Evolutionary conservation across 2,113 vertebrate species (phyloP), one percentile per base, ranked within the genome.

Genomic region (Catagonus wagneri): DNA sequence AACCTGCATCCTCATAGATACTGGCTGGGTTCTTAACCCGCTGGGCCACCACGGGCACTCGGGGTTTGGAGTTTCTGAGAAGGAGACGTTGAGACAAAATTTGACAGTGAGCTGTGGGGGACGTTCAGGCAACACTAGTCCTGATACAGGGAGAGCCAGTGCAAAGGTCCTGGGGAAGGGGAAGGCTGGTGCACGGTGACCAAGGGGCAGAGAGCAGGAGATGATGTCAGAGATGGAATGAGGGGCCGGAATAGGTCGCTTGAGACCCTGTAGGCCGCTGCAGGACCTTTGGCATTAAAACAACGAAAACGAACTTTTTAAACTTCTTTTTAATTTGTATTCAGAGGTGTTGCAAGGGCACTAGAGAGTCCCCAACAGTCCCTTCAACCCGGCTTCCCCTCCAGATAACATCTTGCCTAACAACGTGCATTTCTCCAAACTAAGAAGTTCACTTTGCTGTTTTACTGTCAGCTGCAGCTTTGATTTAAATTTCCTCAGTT

Each of bases 141-240:
- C 29, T 44, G 52, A 17, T 56, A 61, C 4, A 85, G 54, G 44
- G 10, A 72, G 4, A 54, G 32, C 19, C 22, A 25, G 87, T 61
- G 61, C 44, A 81, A 81, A 85, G 39, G 86, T 36, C 17, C 66
- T 91, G 72, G 14, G 63, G 11, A 71, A 15, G 19, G 29, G 3
- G 12, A 44, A 94, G 63, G 32, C 52, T 39, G 20, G 11, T 11
- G 4, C 25, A 10, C 7, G 61, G 34, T 11, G 3, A 29, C 6
- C 12, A 25, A 23, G 15, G 6, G 15, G 14, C 52, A 65, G 34
- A 69, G 3, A 34, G 1, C 0, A 83, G 16, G 29, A 25, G 19
- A 34, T 34, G 29, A 10, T 0, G 0, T 36, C 39, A 80, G 61
- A 50, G 17, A 22, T 27, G 1, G 0, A 36, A 44, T 5, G 14